Base-by-base conservation (phyloP, 2,888 invertebrate species). In the Epinotia nisella region DNA sequence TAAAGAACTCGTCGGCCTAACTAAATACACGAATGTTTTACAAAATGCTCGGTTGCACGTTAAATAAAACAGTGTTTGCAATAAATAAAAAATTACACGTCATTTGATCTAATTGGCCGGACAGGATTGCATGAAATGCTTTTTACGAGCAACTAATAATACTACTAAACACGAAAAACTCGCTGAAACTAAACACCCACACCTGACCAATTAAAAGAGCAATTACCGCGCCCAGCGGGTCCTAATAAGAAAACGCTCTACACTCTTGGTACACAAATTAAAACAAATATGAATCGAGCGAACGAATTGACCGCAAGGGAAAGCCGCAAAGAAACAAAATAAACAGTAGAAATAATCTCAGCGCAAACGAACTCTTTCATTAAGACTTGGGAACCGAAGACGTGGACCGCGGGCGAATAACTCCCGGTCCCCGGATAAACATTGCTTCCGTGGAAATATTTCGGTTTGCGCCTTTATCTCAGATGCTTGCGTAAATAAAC, bases 311-410 rank as follows among this genome's bases (percentile, higher is more conserved):
- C 82, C 77, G 80, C 79, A 77, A 77, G 74, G 78, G 78, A 79
- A 80, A 67, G 69, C 77, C 77, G 56, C 55, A 76, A 75, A 79
- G 79, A 78, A 85, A 79, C 79, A 83, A 87, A 89, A 88, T 87
- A 89, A 89, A 87, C 85, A 86, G 81, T 83, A 78, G 77, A 84
- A 90, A 89, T 87, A 88, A 87, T 89, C 85, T 85, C 82, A 76
- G 80, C 82, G 82, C 84, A 83, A 86, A 85, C 82, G 83, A 88
- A 88, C 86, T 87, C 88, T 90, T 91, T 89, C 88, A 90, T 90
- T 90, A 89, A 85, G 86, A 85, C 80, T 84, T 79, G 82, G 80
- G 82, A 83, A 81, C 83, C 82, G 85, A 89, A 87, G 87, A 87
- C 84, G 82, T 81, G 80, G 84, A 82, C 85, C 81, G 81, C 78